A percentile compares a stretch with the other conserved stretches of the same genome.
These are phyloP conservation scores for Eilema depressum DNA, from an alignment of 2,888 invertebrate genomes.

Conservation along the genomic window DNA sequence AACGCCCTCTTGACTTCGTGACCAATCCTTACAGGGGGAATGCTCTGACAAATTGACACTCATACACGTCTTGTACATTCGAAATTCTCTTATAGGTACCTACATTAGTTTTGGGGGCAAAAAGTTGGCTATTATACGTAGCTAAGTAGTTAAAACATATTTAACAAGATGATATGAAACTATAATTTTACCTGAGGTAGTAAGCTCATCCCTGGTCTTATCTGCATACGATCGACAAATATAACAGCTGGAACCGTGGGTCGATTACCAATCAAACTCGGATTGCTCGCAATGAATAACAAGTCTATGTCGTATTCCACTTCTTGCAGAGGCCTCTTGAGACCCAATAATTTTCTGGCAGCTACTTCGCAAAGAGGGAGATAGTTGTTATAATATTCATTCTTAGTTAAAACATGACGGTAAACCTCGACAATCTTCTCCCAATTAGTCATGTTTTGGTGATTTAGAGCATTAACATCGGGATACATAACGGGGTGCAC, in stretches of 20 bases:
- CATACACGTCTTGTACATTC: too few relatives aligned
- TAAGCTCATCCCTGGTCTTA: constrained; percentile 68
- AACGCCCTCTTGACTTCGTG: too few relatives aligned
- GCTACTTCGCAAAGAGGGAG: constrained; percentile 73
- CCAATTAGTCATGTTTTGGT: constrained; percentile 75
- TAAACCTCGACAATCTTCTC: constrained; percentile 70
- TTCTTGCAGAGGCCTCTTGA: constrained; percentile 70
- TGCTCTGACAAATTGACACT: too few relatives aligned
- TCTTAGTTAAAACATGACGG: constrained; percentile 67
- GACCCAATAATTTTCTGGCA: constrained; percentile 72
- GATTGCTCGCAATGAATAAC: constrained; percentile 75
- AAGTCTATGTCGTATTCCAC: constrained; percentile 80
- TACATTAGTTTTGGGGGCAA: too few relatives aligned
- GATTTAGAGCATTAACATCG: constrained; percentile 78
- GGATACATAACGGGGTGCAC: constrained; percentile 83
- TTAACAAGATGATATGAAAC: not conserved
- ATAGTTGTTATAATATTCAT: constrained; percentile 74
- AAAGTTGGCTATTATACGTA: too few relatives aligned
- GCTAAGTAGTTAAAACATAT: too few relatives aligned
- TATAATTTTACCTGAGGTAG: constrained; percentile 63
- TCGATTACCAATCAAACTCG: constrained; percentile 73
- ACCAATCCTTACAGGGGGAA: too few relatives aligned
- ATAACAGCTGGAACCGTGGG: constrained; percentile 73
- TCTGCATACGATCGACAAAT: constrained; percentile 77
- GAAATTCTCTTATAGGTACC: too few relatives aligned